These are phyloP conservation scores for Peromyscus melanophrys DNA, from an alignment of 2,797 vertebrate species.

Conservation along the genomic window DNA sequence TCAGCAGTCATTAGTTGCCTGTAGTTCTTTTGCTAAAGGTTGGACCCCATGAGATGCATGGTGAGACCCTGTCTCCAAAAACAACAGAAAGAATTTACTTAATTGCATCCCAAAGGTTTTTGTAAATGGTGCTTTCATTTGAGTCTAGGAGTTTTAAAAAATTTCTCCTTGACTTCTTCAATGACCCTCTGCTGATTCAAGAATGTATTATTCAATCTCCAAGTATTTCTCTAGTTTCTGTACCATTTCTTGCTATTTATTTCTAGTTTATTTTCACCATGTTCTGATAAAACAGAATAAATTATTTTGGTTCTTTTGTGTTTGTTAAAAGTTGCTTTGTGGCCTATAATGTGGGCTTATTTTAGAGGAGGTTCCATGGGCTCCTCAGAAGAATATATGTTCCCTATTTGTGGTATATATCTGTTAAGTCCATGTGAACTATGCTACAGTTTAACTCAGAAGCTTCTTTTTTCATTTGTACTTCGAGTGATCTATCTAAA, in stretches of 20 bases:
- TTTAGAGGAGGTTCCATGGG: background rate
- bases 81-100: background rate
- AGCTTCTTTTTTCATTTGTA: background rate
- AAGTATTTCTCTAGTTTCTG: background rate
- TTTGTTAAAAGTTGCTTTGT: background rate
- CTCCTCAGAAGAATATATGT: background rate
- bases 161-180: background rate
- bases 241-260: background rate
- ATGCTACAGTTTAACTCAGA: background rate
- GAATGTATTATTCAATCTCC: background rate
- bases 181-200: background rate
- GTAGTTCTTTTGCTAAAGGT: background rate
- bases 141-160: background rate
- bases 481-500: background rate
- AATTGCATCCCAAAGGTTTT: background rate
- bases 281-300: background rate
- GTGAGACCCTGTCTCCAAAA: background rate
- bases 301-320: background rate
- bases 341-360: background rate
- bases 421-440: background rate
- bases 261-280: background rate
- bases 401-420: background rate
- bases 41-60: background rate
- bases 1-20: background rate
- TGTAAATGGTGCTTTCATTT: background rate